phyloP scores from a whole-genome alignment of 2,113 vertebrate species.

The Oreochromis spilurus region DNA sequence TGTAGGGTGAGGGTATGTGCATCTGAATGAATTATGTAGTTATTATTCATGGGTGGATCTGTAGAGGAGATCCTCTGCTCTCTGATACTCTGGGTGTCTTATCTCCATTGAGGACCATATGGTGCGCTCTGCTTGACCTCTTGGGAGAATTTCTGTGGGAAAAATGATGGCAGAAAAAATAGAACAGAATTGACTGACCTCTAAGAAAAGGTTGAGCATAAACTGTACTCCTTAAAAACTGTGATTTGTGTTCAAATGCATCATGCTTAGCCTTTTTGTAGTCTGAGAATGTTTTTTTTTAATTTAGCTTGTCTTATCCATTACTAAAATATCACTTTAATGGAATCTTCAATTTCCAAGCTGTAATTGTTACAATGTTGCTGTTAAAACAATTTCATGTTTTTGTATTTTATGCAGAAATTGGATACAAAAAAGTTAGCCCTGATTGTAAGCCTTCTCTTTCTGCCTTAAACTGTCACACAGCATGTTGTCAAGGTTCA shows the following conservation, averaged over 20 bases:
- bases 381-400: not conserved
- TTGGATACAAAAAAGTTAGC: not conserved
- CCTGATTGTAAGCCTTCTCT: not conserved
- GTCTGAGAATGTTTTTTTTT: not conserved
- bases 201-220: not conserved
- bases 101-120: not conserved
- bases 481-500: not conserved
- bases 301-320: not conserved
- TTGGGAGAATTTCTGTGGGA: not conserved
- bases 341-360: not conserved
- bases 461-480: not conserved
- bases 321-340: not conserved
- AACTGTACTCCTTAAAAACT: not conserved
- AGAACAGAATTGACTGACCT: not conserved
- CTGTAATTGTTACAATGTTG: not conserved
- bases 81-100: not conserved
- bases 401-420: not conserved
- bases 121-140: not conserved
- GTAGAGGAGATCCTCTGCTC: not conserved
- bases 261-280: not conserved
- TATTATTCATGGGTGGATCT: constrained; percentile 21
- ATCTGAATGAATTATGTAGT: constrained; percentile 28
- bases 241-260: not conserved
- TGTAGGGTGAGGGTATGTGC: not conserved
- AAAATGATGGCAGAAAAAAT: not conserved